These are phyloP conservation scores for Oreocharis arfaki DNA, from an alignment of 2,113 vertebrate species.

Conservation along the genomic window DNA sequence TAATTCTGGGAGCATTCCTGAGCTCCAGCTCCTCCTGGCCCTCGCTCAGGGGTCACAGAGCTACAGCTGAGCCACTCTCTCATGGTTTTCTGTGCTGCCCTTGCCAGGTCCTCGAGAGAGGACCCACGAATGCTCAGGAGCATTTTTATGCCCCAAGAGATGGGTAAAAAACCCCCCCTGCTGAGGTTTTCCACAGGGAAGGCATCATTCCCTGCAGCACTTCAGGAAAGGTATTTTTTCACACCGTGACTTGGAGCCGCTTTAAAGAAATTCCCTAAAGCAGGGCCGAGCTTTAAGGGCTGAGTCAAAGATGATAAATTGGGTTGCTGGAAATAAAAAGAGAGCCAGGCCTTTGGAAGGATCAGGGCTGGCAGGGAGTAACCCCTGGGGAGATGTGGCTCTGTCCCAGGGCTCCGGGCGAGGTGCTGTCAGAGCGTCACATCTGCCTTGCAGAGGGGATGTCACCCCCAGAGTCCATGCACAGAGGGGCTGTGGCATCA, in stretches of 20 bases:
- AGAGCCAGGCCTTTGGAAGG: background rate
- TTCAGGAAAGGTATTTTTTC: background rate
- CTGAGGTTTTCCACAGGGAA: background rate
- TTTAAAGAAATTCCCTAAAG: background rate
- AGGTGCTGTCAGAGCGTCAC: accelerated
- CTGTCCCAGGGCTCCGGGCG: background rate
- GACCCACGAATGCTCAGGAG: background rate
- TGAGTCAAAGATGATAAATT: background rate
- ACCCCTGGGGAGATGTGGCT: accelerated
- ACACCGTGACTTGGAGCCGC: accelerated
- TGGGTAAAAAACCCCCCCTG: background rate
- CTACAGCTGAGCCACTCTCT: background rate
- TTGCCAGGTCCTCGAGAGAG: background rate
- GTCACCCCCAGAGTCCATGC: accelerated
- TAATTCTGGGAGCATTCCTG: background rate
- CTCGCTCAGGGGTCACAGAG: background rate
- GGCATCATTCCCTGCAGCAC: background rate
- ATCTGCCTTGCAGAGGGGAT: accelerated
- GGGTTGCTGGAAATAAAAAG: background rate
- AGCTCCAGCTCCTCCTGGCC: background rate
- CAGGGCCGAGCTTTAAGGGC: background rate
- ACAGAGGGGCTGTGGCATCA: background rate
- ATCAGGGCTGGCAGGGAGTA: background rate
- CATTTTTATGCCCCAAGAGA: background rate
- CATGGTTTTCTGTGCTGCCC: background rate